These are phyloP conservation scores for Babyrousa celebensis DNA, from an alignment of 2,797 vertebrate species.

Conservation along the genomic window DNA sequence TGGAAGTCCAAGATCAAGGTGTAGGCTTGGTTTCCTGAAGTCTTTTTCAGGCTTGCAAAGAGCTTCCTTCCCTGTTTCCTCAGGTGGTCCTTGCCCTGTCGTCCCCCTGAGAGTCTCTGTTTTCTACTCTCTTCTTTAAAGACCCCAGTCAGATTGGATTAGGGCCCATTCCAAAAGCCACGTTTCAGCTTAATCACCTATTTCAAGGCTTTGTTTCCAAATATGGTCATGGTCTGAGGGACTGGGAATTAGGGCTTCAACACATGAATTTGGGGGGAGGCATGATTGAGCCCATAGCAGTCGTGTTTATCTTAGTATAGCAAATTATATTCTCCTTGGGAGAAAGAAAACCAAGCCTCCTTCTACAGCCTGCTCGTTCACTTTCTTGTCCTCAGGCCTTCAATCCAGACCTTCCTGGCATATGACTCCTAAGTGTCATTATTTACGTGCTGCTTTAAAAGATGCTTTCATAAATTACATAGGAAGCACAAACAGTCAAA, in stretches of 20 bases:
- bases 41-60: neutral
- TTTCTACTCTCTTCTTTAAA: neutral
- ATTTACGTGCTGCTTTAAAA: neutral
- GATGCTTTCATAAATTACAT: neutral
- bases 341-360: neutral
- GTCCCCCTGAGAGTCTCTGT: neutral
- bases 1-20: neutral
- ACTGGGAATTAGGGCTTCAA: neutral
- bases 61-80: too few relatives aligned
- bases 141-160: too few relatives aligned
- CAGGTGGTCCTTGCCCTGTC: neutral
- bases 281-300: neutral
- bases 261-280: neutral
- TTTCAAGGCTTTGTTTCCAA: neutral
- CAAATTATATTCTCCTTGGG: rapidly evolving
- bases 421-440: neutral
- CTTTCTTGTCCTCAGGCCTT: neutral
- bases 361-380: neutral
- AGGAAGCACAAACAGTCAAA: neutral
- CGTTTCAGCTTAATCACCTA: neutral
- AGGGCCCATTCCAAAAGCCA: neutral
- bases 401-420: neutral
- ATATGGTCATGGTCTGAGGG: neutral
- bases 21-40: neutral
- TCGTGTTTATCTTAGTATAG: neutral